Evolutionary conservation across 2,888 invertebrate genomes (phyloP).

Genomic region (Polydrusus cervinus): DNA sequence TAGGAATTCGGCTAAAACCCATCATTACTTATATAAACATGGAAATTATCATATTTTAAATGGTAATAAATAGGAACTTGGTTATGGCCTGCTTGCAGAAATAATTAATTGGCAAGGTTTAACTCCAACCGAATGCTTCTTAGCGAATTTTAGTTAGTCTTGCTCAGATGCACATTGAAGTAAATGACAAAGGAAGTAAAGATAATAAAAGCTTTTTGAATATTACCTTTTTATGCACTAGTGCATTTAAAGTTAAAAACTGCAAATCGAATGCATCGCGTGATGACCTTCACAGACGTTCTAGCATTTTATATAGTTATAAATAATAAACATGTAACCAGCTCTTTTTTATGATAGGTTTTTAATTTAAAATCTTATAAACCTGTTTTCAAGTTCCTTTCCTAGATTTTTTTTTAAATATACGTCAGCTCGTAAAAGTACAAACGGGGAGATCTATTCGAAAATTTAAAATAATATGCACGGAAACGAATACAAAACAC

Average conservation of each 20-base stretch:
- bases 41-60: slow-evolving; percentile 35
- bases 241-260: slow-evolving; percentile 46
- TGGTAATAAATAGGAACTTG: slow-evolving; percentile 36
- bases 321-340: slow-evolving; percentile 59
- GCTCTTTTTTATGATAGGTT: slow-evolving; percentile 55
- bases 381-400: slow-evolving; percentile 40
- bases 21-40: slow-evolving; percentile 21
- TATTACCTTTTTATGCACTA: slow-evolving; percentile 48
- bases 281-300: slow-evolving; percentile 59
- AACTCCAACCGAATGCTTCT: slow-evolving; percentile 32
- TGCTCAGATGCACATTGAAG: slow-evolving; percentile 48
- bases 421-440: slow-evolving; percentile 20
- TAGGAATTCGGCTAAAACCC: slow-evolving; percentile 20
- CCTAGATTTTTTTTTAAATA: slow-evolving; percentile 8
- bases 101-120: slow-evolving; percentile 41
- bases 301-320: slow-evolving; percentile 59
- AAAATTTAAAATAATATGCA: neutral
- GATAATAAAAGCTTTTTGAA: slow-evolving; percentile 52
- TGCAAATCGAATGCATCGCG: slow-evolving; percentile 57
- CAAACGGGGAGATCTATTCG: neutral
- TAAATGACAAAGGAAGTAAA: slow-evolving; percentile 51
- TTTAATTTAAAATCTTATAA: slow-evolving; percentile 49
- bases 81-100: slow-evolving; percentile 42
- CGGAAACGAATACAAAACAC: too few relatives aligned
- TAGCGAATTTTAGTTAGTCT: slow-evolving; percentile 46